Evolutionary conservation across 2,113 vertebrate genomes (phyloP).

Genomic region (Falco punctatus): DNA sequence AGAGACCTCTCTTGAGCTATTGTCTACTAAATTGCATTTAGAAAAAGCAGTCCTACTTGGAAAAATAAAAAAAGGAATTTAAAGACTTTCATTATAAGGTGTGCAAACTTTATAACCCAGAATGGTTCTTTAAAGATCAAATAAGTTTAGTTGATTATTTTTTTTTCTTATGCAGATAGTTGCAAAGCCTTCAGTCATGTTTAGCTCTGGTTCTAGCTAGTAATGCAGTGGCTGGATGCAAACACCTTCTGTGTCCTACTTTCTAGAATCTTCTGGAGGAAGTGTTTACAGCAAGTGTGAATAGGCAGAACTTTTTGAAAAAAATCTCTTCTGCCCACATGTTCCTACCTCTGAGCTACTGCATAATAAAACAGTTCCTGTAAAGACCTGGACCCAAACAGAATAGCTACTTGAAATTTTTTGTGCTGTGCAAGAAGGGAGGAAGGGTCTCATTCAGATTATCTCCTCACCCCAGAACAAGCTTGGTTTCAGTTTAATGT

Average conservation of each 20-base stretch:
- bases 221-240: constrained; percentile 24
- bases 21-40: background rate
- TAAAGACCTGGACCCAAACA: background rate
- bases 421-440: background rate
- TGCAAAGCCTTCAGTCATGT: background rate
- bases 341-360: background rate
- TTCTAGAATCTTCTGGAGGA: constrained; percentile 53
- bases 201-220: constrained; percentile 9
- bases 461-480: background rate
- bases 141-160: background rate
- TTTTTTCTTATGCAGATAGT: background rate
- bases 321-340: background rate
- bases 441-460: background rate
- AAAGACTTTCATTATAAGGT: background rate
- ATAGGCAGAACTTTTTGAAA: constrained; percentile 57
- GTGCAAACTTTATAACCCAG: background rate
- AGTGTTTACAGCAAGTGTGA: constrained; percentile 58
- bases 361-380: background rate
- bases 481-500: background rate
- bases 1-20: background rate
- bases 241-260: constrained; percentile 59
- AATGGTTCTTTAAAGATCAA: constrained; percentile 18
- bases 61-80: background rate
- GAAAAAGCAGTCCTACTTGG: background rate
- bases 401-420: background rate